These are phyloP conservation scores for Sapajus apella DNA, from an alignment of 2,113 vertebrate species.

Conservation along the genomic window DNA sequence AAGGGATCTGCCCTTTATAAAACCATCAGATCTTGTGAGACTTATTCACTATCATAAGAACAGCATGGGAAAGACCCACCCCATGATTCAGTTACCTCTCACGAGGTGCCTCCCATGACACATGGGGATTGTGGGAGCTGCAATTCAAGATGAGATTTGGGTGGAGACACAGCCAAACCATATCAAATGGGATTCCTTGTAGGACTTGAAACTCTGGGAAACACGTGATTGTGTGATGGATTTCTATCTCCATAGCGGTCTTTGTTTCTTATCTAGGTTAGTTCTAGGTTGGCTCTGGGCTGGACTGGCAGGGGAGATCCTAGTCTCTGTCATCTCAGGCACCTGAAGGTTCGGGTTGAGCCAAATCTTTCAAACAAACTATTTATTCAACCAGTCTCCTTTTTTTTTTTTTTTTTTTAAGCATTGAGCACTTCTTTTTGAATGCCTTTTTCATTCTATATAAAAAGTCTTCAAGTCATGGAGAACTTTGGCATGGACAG, in stretches of 20 bases:
- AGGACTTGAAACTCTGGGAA: background rate
- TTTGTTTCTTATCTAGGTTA: background rate
- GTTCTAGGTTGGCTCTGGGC: background rate
- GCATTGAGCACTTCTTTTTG: background rate
- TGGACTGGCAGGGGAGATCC: background rate
- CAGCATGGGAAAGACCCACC: too few species aligned
- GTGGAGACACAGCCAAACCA: too few species aligned
- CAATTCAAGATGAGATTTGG: too few species aligned
- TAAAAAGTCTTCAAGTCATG: background rate
- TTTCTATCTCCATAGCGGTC: background rate
- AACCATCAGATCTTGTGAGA: too few species aligned
- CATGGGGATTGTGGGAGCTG: too few species aligned
- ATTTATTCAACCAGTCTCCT: background rate
- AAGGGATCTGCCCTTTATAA: too few species aligned
- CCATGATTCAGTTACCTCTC: too few species aligned
- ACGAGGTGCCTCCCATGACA: too few species aligned
- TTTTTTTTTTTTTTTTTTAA: background rate
- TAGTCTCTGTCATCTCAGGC: background rate
- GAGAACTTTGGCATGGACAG: background rate
- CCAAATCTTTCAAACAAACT: background rate
- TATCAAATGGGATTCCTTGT: too few species aligned
- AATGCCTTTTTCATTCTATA: background rate
- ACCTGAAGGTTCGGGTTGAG: background rate
- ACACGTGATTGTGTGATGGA: background rate
- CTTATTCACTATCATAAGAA: too few species aligned